Evolutionary conservation across 2,797 vertebrate genomes (phyloP).

Genomic region (Tauraco hartlaubi): DNA sequence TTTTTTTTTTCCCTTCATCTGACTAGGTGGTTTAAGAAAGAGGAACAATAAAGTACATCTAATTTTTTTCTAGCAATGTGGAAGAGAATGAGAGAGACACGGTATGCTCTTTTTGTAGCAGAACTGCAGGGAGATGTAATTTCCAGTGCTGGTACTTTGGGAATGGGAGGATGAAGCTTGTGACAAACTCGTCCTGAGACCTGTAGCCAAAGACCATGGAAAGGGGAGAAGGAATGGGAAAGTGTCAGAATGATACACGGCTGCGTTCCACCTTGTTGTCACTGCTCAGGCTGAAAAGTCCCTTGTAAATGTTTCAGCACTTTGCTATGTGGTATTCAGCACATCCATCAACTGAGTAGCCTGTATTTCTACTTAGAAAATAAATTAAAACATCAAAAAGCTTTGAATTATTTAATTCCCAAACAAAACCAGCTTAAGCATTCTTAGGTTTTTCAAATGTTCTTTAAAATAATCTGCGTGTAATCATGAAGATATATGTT

Average conservation of each 20-base stretch:
- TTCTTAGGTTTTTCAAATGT: background rate
- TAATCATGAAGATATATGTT: rapidly evolving
- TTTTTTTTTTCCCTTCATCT: background rate
- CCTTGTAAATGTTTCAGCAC: background rate
- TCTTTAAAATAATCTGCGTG: background rate
- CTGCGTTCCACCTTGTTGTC: rapidly evolving
- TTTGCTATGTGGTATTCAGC: background rate
- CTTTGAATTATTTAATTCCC: background rate
- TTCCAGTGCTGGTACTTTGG: background rate
- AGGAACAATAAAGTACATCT: background rate
- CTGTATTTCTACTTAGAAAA: background rate
- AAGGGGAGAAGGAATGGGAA: background rate
- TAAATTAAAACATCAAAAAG: background rate
- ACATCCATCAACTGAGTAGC: background rate
- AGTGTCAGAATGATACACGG: background rate
- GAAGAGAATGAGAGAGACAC: rapidly evolving
- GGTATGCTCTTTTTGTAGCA: background rate
- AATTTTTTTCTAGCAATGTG: background rate
- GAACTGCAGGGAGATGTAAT: background rate
- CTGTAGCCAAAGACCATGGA: background rate
- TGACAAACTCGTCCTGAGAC: background rate
- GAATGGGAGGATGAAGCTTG: background rate
- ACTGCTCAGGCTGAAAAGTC: background rate
- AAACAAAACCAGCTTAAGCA: background rate
- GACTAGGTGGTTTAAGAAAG: background rate